These are phyloP conservation scores for Nebria ingens DNA, from an alignment of 1,140 invertebrate genomes.

Conservation along the genomic window DNA sequence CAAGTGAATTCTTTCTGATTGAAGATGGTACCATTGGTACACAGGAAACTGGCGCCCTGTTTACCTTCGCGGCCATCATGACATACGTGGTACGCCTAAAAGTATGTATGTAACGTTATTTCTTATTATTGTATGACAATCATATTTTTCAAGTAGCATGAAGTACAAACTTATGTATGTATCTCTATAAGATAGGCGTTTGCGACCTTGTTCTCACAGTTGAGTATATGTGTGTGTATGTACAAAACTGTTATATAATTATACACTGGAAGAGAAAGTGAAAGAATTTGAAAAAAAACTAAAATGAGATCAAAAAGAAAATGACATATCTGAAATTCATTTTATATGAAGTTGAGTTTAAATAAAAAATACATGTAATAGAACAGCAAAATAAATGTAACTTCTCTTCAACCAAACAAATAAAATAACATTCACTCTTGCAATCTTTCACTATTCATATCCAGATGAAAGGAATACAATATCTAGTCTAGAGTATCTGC, in stretches of 20 bases:
- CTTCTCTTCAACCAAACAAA: too few relatives aligned
- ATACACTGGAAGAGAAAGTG: not conserved
- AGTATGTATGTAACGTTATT: slow-evolving; percentile 9
- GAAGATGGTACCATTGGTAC: slow-evolving; percentile 81
- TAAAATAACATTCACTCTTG: too few relatives aligned
- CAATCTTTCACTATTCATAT: too few relatives aligned
- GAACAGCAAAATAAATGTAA: too few relatives aligned
- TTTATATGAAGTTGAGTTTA: not conserved
- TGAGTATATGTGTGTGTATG: not conserved
- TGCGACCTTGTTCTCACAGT: not conserved
- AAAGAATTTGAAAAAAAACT: not conserved
- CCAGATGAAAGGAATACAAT: too few relatives aligned
- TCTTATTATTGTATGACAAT: too few relatives aligned
- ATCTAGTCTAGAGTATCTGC: too few relatives aligned
- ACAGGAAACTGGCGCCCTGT: slow-evolving; percentile 71
- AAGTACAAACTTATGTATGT: too few relatives aligned
- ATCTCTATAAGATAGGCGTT: too few relatives aligned
- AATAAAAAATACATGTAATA: not conserved
- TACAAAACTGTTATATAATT: not conserved
- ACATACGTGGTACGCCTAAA: slow-evolving; percentile 71
- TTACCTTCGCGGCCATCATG: slow-evolving; percentile 72
- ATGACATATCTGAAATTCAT: not conserved
- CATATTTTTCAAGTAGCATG: too few relatives aligned
- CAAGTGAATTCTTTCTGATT: slow-evolving; percentile 80
- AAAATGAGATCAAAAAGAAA: not conserved